Evolutionary conservation across 2,113 vertebrate species (phyloP).

Genomic region (Rousettus leschenaultii): DNA sequence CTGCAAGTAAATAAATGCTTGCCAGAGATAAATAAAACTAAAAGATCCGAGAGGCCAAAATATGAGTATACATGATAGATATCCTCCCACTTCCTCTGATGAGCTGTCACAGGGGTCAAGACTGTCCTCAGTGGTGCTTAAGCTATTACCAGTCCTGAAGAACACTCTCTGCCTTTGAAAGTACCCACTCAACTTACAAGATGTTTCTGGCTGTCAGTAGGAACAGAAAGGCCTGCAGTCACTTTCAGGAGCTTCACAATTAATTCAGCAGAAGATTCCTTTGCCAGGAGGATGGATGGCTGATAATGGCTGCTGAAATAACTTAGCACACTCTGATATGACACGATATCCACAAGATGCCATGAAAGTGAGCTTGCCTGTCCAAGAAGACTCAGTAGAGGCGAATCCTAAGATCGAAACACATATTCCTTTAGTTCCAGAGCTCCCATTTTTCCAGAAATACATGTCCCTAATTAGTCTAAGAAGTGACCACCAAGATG

Average conservation of each 20-base stretch:
- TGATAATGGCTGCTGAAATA: constrained; percentile 95
- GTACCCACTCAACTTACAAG: constrained; percentile 82
- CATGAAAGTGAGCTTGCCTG: constrained; percentile 94
- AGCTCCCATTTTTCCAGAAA: neutral
- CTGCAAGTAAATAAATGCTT: neutral
- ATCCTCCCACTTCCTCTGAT: neutral
- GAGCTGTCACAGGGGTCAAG: neutral
- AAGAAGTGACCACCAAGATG: neutral
- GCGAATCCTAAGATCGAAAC: constrained; percentile 86
- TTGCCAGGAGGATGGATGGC: constrained; percentile 88
- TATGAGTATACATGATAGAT: neutral
- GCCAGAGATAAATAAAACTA: neutral
- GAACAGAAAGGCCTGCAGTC: constrained; percentile 90
- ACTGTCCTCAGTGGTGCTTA: neutral
- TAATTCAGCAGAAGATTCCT: constrained; percentile 86
- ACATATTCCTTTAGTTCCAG: neutral
- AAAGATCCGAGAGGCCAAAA: neutral
- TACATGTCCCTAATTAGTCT: neutral
- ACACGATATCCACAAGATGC: constrained; percentile 91
- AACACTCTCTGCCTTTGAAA: neutral
- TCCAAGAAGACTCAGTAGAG: constrained; percentile 91
- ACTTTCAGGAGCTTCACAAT: constrained; percentile 90
- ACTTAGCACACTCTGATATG: constrained; percentile 90
- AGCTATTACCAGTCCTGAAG: neutral
- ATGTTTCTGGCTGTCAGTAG: constrained; percentile 83